A percentile compares a stretch with the other conserved stretches of the same genome.
Conservation (phyloP, 2,888 invertebrate genomes). For the Orchesellides sinensis region DNA sequence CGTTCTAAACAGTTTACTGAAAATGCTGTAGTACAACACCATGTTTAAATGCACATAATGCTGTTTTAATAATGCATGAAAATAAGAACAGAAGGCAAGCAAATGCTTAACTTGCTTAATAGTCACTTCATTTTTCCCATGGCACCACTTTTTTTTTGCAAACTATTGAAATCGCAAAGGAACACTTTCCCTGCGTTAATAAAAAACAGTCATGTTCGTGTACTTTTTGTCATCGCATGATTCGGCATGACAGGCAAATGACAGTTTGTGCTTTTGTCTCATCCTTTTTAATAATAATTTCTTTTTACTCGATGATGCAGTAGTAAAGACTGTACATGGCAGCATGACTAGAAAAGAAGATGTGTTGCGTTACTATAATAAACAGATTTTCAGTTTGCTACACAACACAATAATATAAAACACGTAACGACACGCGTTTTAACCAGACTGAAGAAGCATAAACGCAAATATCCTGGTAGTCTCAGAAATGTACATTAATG, state of each 20-base stretch:
- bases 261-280: slow-evolving; percentile 42
- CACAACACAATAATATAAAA: neutral
- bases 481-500: no score
- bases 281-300: slow-evolving; percentile 18
- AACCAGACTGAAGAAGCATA: neutral
- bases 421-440: no score
- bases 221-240: slow-evolving; percentile 21
- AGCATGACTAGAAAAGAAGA: neutral
- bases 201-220: slow-evolving; percentile 3
- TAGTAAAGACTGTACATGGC: no score
- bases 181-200: slow-evolving; percentile 29
- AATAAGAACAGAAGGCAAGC: no score
- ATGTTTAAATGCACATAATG: no score
- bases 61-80: no score
- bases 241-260: slow-evolving; percentile 44
- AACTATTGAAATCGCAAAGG: no score
- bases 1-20: no score
- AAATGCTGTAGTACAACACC: no score
- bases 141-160: no score
- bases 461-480: neutral
- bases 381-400: neutral
- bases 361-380: neutral
- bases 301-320: neutral
- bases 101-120: no score
- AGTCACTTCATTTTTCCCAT: no score